Evolutionary conservation across 2,888 invertebrate species (phyloP), one percentile per base, ranked within the genome.

Genomic region (Ormyrus labotus): DNA sequence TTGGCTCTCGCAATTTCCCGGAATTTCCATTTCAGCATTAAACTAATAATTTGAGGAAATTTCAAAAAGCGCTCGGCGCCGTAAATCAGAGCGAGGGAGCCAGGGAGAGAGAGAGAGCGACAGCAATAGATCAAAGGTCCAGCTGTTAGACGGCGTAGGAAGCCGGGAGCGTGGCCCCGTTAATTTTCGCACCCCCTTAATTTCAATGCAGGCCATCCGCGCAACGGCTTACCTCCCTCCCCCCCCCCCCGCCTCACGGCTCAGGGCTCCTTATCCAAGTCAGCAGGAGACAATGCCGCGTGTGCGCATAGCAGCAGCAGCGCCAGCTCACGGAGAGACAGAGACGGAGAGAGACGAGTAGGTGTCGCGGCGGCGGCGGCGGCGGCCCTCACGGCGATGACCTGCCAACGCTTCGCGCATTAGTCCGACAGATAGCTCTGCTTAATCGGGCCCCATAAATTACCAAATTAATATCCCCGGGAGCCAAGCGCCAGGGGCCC

Each of bases 391-490:
- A 83, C 84, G 87, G 86, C 87, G 87, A 87, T 88, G 87, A 89
- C 88, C 89, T 87, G 90, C 88, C 90, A 88, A 90, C 89, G 89
- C 87, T 87, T 89, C 87, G 87, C 88, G 88, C 90, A 89, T 90
- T 90, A 89, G 88, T 86, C 70, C 86, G 87, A 89, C 88, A 87
- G 89, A 89, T 89, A 90, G 87, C 88, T 87, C 85, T 86, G 88
- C 87, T 89, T 90, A 90, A 90, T 90, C 89, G 89, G 87, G 85
- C 84, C 86, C 86, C 89, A 89, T 90, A 90, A 90, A 90, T 90
- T 90, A 89, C 87, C 89, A 90, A 90, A 90, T 90, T 90, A 90
- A 90, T 90, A 90, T 89, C 88, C 88, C 86, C 87, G 87, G 86
- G 19, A 87, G 87, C 48, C 87, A 87, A 85, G 87, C 88, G 86